These are phyloP conservation scores for Mus minutoides DNA, from an alignment of 2,797 vertebrate genomes.

Conservation along the genomic window DNA sequence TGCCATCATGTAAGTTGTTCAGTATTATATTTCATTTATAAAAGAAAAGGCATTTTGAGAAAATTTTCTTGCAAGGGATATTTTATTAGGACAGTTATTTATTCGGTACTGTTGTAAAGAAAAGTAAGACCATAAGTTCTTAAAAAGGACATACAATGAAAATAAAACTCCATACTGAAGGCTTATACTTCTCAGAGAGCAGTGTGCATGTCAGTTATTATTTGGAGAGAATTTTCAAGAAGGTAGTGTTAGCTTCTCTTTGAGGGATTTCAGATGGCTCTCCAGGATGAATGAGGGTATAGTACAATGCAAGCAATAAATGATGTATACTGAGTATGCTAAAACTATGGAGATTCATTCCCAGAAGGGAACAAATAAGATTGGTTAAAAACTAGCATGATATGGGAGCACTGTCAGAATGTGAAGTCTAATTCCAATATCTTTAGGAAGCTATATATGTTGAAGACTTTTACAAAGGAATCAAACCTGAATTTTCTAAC, in stretches of 20 bases:
- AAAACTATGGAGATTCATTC: not conserved
- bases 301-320: not conserved
- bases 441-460: not conserved
- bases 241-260: not conserved
- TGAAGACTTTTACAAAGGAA: not conserved
- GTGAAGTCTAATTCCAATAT: not conserved
- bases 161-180: not conserved
- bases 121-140: not conserved
- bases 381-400: not conserved
- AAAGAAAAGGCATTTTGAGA: not conserved
- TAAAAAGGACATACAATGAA: not conserved
- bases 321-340: not conserved
- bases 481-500: constrained; percentile 5
- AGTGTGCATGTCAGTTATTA: not conserved
- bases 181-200: constrained; percentile 5
- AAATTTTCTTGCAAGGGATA: not conserved
- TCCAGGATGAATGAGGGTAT: not conserved
- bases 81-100: not conserved
- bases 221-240: constrained; percentile 8
- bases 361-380: not conserved
- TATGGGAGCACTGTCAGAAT: not conserved
- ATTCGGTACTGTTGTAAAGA: constrained; percentile 4
- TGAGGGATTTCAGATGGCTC: not conserved
- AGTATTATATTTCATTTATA: constrained; percentile 2
- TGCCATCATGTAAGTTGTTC: not conserved